phyloP scores from a whole-genome alignment of 2,888 invertebrate genomes.

The Digitonthophagus gazella region DNA sequence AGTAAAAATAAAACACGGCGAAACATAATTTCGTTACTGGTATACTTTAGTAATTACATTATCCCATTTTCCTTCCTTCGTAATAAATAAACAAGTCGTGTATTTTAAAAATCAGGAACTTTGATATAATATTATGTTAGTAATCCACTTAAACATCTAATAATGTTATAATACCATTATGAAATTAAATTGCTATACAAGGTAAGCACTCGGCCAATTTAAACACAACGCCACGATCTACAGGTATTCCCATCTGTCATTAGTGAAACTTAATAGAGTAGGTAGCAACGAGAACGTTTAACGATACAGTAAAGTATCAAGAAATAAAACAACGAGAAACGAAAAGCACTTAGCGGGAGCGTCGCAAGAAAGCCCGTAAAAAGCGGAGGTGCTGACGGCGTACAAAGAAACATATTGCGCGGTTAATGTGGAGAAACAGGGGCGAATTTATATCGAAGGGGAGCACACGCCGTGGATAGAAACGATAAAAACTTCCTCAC shows the following conservation, averaged over 20 bases:
- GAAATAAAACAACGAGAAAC: background rate
- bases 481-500: background rate
- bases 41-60: too few species aligned
- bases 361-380: background rate
- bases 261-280: background rate
- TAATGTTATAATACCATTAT: background rate
- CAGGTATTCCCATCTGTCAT: background rate
- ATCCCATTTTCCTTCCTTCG: too few species aligned
- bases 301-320: background rate
- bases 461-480: background rate
- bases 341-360: background rate
- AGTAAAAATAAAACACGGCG: too few species aligned
- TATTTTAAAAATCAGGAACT: too few species aligned
- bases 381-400: background rate
- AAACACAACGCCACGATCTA: background rate
- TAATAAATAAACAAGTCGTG: too few species aligned
- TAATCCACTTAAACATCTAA: background rate
- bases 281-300: background rate
- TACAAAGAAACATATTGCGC: background rate
- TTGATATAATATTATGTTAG: background rate
- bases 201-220: background rate
- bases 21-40: too few species aligned
- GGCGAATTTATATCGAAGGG: background rate
- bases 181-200: background rate
- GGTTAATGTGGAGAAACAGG: background rate